A percentile compares a stretch with the other conserved stretches of the same genome.
These are phyloP conservation scores for Ovis canadensis DNA, from an alignment of 2,113 vertebrate species.

Conservation along the genomic window DNA sequence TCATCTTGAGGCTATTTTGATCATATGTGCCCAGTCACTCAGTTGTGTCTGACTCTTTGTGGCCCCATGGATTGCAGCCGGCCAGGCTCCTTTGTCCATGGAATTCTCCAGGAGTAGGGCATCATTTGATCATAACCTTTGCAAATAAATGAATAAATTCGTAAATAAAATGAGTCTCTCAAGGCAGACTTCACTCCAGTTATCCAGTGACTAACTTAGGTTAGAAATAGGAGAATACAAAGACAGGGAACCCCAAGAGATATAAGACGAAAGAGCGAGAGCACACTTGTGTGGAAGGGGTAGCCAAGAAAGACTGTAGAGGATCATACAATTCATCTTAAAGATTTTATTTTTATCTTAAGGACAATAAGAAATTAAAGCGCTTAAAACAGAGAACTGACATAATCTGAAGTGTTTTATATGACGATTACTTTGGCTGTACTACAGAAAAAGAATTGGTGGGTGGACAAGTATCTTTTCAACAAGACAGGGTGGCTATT, in stretches of 20 bases:
- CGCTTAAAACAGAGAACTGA: not conserved
- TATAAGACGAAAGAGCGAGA: rapidly evolving
- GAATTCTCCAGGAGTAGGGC: not conserved
- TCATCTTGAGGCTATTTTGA: not conserved
- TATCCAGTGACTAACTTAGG: not conserved
- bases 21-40: rapidly evolving
- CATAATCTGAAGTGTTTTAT: not conserved
- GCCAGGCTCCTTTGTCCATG: not conserved
- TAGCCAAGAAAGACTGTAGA: not conserved
- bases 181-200: not conserved
- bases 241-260: not conserved
- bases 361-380: not conserved
- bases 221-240: not conserved
- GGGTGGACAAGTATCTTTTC: not conserved
- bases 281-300: not conserved
- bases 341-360: not conserved
- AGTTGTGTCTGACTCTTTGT: not conserved
- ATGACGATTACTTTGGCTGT: not conserved
- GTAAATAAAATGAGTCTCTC: not conserved
- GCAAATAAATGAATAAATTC: not conserved
- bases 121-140: not conserved
- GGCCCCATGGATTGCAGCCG: not conserved
- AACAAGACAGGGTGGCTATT: not conserved
- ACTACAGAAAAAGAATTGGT: not conserved
- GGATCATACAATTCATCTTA: not conserved